Percentiles rank a stretch among this genome's conserved stretches.
phyloP scores from a whole-genome alignment of 2,888 invertebrate species.

The Hypsopygia costalis region DNA sequence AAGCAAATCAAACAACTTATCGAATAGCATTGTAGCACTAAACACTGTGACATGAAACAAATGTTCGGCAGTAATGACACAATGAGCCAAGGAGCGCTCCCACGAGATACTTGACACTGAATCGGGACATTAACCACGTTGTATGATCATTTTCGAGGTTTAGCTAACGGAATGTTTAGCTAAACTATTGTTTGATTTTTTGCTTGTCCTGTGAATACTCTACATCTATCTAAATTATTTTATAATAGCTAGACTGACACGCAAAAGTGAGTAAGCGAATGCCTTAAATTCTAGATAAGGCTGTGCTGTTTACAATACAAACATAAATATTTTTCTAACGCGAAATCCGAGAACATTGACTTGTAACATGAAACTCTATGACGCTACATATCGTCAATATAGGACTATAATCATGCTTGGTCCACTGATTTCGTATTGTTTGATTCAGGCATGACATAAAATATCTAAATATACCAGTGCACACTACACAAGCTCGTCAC shows the following conservation, averaged over 20 bases:
- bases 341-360: too few relatives aligned
- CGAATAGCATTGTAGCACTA: constrained; percentile 50
- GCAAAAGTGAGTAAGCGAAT: too few relatives aligned
- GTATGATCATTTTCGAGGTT: constrained; percentile 4
- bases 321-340: too few relatives aligned
- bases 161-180: constrained; percentile 2
- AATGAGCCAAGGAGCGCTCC: constrained; percentile 43
- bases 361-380: too few relatives aligned
- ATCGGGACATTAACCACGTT: constrained; percentile 32
- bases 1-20: constrained; percentile 65
- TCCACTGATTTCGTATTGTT: constrained; percentile 1
- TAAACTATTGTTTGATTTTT: background rate
- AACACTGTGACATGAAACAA: constrained; percentile 48
- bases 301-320: too few relatives aligned
- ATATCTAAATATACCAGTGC: background rate
- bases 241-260: too few relatives aligned
- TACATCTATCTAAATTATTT: too few relatives aligned
- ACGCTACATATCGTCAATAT: too few relatives aligned
- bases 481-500: constrained; percentile 31
- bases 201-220: too few relatives aligned
- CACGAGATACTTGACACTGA: constrained; percentile 53
- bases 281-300: too few relatives aligned
- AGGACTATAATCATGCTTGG: too few relatives aligned
- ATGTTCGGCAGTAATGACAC: constrained; percentile 36
- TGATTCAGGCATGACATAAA: constrained; percentile 5